phyloP scores from a whole-genome alignment of 1,140 invertebrate genomes.

The Samia ricini region DNA sequence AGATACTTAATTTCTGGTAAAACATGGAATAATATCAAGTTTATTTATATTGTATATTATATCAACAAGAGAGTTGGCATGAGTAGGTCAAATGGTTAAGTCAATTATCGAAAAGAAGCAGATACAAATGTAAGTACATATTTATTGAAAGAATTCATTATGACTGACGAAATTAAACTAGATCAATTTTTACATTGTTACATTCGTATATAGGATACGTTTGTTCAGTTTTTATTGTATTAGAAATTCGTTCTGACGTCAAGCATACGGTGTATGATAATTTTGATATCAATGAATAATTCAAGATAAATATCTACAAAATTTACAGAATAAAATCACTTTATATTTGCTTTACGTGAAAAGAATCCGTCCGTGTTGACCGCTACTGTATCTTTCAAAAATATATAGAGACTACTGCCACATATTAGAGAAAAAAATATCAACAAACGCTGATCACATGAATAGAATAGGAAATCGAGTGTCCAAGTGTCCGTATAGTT shows the following conservation, averaged over 20 bases:
- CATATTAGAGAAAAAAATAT: slow-evolving; percentile 20
- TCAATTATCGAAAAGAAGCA: background rate
- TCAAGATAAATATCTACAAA: slow-evolving; percentile 12
- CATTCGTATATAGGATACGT: background rate
- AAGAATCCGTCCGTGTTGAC: slow-evolving; percentile 20
- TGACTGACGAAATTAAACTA: background rate
- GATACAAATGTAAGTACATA: too few relatives aligned
- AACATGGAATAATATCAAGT: too few relatives aligned
- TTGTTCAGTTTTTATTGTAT: too few relatives aligned
- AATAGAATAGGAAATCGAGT: slow-evolving; percentile 9
- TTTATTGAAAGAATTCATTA: background rate
- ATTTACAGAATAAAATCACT: slow-evolving; percentile 33
- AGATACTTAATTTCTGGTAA: too few relatives aligned
- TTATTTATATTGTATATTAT: too few relatives aligned
- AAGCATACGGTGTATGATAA: background rate
- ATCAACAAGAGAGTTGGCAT: background rate
- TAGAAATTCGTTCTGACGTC: background rate
- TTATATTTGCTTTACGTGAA: slow-evolving; percentile 20
- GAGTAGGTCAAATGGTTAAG: background rate
- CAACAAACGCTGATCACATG: slow-evolving; percentile 21
- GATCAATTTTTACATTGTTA: background rate
- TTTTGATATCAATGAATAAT: background rate
- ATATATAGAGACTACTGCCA: slow-evolving; percentile 25
- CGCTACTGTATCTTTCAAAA: slow-evolving; percentile 24
- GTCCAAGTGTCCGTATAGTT: background rate